phyloP scores from a whole-genome alignment of 2,113 vertebrate genomes.

The Petrocephalus microphthalmus region DNA sequence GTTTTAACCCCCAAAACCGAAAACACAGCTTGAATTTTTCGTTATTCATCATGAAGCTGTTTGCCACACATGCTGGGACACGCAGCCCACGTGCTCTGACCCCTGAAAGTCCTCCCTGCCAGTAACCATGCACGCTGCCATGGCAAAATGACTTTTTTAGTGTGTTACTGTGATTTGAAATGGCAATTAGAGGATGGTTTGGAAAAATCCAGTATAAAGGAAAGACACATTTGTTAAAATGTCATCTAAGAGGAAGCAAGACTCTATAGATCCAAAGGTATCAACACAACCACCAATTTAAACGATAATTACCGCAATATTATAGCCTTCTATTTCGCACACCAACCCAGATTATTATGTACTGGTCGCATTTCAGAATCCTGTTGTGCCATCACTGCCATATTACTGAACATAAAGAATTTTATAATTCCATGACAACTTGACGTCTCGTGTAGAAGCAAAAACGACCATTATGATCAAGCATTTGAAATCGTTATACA shows the following conservation, averaged over 20 bases:
- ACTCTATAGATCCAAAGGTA: not conserved
- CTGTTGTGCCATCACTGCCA: not conserved
- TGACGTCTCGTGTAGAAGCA: not conserved
- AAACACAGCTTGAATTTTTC: not conserved
- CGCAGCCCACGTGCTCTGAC: not conserved
- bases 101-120: not conserved
- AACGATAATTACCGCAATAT: not conserved
- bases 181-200: conserved; percentile 16
- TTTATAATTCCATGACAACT: not conserved
- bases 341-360: not conserved
- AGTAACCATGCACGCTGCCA: conserved; percentile 6
- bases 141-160: conserved; percentile 14
- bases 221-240: not conserved
- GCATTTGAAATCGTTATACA: not conserved
- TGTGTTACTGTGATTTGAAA: conserved; percentile 28
- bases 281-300: not conserved
- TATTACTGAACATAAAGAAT: not conserved
- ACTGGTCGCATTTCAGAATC: not conserved
- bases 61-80: not conserved
- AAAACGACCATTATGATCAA: not conserved
- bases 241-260: not conserved
- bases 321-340: not conserved
- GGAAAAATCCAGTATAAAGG: not conserved
- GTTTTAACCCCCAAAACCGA: not conserved
- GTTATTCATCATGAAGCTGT: not conserved